A percentile compares a stretch with the other conserved stretches of the same genome.
phyloP scores from a whole-genome alignment of 1,140 invertebrate species.

The Hetaerina americana region DNA sequence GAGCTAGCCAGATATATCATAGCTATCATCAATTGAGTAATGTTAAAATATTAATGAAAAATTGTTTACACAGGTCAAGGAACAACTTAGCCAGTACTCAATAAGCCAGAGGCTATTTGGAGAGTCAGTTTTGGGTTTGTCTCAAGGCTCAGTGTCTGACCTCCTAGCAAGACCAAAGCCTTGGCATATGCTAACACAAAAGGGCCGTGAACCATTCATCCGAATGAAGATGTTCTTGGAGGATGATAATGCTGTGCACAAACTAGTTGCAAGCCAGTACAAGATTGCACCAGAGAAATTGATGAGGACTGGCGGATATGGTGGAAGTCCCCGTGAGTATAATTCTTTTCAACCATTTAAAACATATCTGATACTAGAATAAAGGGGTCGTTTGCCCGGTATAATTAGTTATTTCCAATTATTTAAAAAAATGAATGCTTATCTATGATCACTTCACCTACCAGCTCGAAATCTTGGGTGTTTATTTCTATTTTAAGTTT shows the following conservation, averaged over 20 bases:
- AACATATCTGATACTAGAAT: no score
- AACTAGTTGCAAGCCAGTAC: constrained; percentile 91
- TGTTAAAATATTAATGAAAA: not conserved
- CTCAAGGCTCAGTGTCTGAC: constrained; percentile 91
- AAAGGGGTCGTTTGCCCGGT: no score
- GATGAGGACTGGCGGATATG: constrained; percentile 87
- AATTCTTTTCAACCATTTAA: not conserved
- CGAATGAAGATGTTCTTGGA: constrained; percentile 97
- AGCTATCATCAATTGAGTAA: not conserved
- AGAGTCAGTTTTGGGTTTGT: constrained; percentile 91
- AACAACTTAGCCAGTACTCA: constrained; percentile 94
- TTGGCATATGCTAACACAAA: constrained; percentile 95
- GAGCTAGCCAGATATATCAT: no score
- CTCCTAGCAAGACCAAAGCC: constrained; percentile 87
- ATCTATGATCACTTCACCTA: no score
- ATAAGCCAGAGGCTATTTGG: constrained; percentile 97
- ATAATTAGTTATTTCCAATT: no score
- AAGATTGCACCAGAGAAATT: constrained; percentile 93
- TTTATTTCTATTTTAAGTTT: no score
- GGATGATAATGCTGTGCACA: constrained; percentile 93
- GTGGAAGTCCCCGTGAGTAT: constrained; percentile 56
- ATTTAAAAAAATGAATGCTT: no score
- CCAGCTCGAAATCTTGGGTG: no score
- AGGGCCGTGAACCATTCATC: constrained; percentile 93
- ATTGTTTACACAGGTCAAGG: constrained; percentile 61